These are phyloP conservation scores for Eira barbara DNA, from an alignment of 2,113 vertebrate genomes.

Conservation along the genomic window DNA sequence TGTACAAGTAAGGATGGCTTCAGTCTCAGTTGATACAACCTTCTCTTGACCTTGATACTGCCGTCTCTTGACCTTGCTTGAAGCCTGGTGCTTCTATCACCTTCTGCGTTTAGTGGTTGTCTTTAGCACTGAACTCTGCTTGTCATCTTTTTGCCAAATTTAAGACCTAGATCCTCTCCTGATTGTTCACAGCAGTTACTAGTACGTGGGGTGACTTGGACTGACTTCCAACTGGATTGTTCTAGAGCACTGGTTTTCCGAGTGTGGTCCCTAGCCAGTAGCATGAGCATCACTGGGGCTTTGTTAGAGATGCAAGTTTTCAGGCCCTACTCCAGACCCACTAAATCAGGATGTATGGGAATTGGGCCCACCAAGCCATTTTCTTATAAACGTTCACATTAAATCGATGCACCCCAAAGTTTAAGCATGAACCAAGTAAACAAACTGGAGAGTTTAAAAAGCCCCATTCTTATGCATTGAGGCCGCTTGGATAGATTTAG, in stretches of 20 bases:
- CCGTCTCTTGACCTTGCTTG: not conserved
- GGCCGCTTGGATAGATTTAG: constrained; percentile 50
- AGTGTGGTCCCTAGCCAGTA: not conserved
- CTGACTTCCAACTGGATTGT: constrained; percentile 61
- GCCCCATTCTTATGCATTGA: constrained; percentile 29
- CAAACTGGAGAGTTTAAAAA: constrained; percentile 46
- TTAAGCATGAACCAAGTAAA: not conserved
- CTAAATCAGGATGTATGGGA: not conserved
- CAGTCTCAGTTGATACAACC: not conserved
- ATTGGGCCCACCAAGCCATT: not conserved
- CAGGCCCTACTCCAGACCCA: not conserved
- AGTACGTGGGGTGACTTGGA: constrained; percentile 67
- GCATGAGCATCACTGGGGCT: not conserved
- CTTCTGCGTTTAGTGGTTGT: not conserved
- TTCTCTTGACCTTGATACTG: no score
- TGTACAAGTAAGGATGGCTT: not conserved
- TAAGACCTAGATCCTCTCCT: not conserved
- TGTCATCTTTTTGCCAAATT: not conserved
- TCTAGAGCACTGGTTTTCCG: not conserved
- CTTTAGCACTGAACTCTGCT: not conserved
- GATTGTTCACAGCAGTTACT: constrained; percentile 34
- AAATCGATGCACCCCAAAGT: not conserved
- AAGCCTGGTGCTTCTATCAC: not conserved
- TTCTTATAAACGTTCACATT: not conserved
- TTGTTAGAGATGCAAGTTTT: not conserved